These are phyloP conservation scores for Arctocebus calabarensis DNA, from an alignment of 2,797 vertebrate species.

Conservation along the genomic window DNA sequence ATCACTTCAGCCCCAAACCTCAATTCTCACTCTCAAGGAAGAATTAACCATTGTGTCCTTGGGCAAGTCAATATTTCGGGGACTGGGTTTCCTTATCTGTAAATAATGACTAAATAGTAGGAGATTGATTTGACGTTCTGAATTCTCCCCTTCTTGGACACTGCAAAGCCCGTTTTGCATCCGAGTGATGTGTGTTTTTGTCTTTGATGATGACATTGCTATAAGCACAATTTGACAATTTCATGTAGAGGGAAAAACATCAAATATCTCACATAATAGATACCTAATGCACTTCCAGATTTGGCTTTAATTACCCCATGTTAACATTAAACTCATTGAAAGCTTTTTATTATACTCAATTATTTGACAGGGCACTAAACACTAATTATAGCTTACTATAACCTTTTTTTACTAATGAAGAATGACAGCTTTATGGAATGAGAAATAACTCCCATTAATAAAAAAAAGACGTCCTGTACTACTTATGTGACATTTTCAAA, in stretches of 20 bases:
- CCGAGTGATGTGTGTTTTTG: neutral
- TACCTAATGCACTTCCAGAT: constrained; percentile 77
- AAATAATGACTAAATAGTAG: neutral
- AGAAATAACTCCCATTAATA: constrained; percentile 52
- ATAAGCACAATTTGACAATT: constrained; percentile 73
- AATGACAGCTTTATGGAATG: constrained; percentile 79
- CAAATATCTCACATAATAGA: constrained; percentile 70
- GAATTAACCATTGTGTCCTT: neutral
- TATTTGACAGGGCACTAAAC: constrained; percentile 84
- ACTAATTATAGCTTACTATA: constrained; percentile 84
- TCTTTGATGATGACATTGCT: neutral
- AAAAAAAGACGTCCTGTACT: constrained; percentile 44
- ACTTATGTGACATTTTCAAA: constrained; percentile 72
- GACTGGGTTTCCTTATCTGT: neutral
- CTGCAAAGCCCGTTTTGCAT: constrained; percentile 34
- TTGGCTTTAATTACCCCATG: constrained; percentile 82
- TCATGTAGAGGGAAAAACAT: constrained; percentile 32
- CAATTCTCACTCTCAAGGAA: neutral
- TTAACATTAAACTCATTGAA: constrained; percentile 83
- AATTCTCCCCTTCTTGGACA: constrained; percentile 19
- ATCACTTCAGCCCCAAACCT: neutral
- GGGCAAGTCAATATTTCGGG: neutral
- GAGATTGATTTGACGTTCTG: neutral
- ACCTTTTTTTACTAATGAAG: constrained; percentile 82
- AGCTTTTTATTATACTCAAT: constrained; percentile 85